Conservation (phyloP, 2,113 vertebrate species). For the Pterocles gutturalis region DNA sequence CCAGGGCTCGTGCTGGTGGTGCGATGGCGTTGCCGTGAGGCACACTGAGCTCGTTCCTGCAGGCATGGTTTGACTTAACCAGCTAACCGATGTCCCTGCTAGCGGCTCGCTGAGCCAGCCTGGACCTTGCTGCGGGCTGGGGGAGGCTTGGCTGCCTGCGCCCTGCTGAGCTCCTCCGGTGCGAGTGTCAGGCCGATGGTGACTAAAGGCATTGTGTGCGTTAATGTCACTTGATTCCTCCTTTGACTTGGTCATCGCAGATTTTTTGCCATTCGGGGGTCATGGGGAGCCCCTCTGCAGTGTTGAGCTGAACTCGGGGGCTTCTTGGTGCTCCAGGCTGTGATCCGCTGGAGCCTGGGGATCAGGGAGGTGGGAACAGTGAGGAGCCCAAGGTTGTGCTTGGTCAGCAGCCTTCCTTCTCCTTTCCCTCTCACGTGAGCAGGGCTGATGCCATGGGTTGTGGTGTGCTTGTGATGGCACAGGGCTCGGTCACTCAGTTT, state of each 20-base stretch:
- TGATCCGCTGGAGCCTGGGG: neutral
- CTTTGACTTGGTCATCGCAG: rapidly evolving
- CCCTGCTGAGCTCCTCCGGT: rapidly evolving
- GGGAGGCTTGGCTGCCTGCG: neutral
- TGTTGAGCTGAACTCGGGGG: neutral
- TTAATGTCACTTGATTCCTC: neutral
- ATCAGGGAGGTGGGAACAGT: neutral
- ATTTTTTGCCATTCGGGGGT: neutral
- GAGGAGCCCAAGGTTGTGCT: neutral
- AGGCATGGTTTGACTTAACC: neutral
- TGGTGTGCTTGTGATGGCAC: too few species aligned
- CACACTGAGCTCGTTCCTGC: neutral
- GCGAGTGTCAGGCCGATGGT: rapidly evolving
- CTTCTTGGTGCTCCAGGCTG: neutral
- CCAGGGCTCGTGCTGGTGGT: rapidly evolving
- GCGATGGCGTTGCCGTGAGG: too few species aligned
- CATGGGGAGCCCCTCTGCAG: neutral
- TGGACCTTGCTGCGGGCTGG: neutral
- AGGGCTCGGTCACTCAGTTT: neutral
- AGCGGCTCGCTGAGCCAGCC: neutral
- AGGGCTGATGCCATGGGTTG: neutral
- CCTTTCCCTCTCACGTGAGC: neutral
- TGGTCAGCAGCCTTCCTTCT: conserved; percentile 3
- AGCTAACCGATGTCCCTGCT: neutral
- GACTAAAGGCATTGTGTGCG: rapidly evolving